Evolutionary conservation across 2,797 vertebrate species (phyloP), one percentile per base, ranked within the genome.

Genomic region (Coregonus sp.): DNA sequence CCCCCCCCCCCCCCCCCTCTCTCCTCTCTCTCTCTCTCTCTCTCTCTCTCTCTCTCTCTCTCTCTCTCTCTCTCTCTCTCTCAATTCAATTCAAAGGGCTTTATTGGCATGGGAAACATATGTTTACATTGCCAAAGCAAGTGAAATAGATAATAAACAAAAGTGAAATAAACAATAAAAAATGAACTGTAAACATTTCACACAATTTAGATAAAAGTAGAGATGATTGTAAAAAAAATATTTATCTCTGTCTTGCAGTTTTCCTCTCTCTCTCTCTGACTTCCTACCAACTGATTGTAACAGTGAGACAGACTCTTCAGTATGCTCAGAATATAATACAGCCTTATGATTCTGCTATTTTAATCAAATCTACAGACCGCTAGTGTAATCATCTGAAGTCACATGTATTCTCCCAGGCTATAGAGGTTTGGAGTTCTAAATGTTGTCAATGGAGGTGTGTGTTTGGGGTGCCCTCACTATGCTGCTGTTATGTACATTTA

Each of bases 291-390:
- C 66, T 71, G 80, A 75, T 61, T 84, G 86, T 93, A 87, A 91
- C 83, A 81, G 83, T 92, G 92, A 93, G 85, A 93, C 91, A 93
- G 88, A 86, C 71, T 92, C 76, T 78, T 90, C 82, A 83, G 80
- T 79, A 81, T 65, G 77, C 85, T 85, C 80, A 83, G 83, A 92
- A 88, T 85, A 91, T 89, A 91, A 82, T 4, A 25, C 77, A 82
- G 81, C 78, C 86, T 87, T 81, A 77, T 73, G 84, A 83, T 79
- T 68, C 65, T 33, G 78, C 78, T 75, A 15, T 75, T 75, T 78
- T 85, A 86, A 90, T 89, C 84, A 80, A 82, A 83, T 85, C 82
- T 81, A 75, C 84, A 84, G 75, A 65, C 80, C 12, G 9, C 81
- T 78, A 72, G 5, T 71, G 72, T 85, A 86, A 75, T 75, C 1